Base-by-base conservation (phyloP, 2,888 invertebrate species). In the Steinernema hermaphroditum region DNA sequence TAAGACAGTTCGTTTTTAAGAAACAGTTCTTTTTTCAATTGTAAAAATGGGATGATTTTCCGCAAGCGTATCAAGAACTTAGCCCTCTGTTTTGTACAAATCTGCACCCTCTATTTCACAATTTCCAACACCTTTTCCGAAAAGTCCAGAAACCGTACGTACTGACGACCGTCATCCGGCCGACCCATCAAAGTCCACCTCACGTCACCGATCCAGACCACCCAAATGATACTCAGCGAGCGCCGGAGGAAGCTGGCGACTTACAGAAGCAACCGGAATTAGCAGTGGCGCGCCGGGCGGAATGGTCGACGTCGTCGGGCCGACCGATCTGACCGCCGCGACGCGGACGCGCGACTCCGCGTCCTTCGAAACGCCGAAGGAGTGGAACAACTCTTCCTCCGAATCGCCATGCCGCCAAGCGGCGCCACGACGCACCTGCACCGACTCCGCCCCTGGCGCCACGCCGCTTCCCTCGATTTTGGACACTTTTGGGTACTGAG, bases 331-430 rank as follows among this genome's bases (percentile, higher is more conserved):
- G 46, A 19, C 46, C 22, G 46, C 46, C 46, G 46, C 46, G 46
- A 46, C 22, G 46, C 16, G n/a, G 46, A 46, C 62, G 62, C 62
- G 62, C 29, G 37, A 12, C 37, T 4, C 12, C n/a, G n/a, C 37
- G 62, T 24, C 62, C 62, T 62, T 62, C 62, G 62, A 62, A 62
- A 29, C 29, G 29, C 27, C 32, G 62, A 46, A 46, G 46, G 22
- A 46, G 16, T 46, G 46, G 62, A 62, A 62, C 62, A 29, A 62
- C 62, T 62, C 62, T 24, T 62, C 62, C 62, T 62, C 62, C 62
- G 62, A 62, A 37, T 37, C 62, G 14, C 24, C 22, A 19, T 24
- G 62, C 62, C 62, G 50, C 50, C 50, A 50, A 50, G 50, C 50
- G 16, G 46, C 46, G 50, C 50, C 24, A 62, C 62, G 62, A 62